Base-by-base conservation (phyloP, 2,113 vertebrate species). In the Recurvirostra avosetta region DNA sequence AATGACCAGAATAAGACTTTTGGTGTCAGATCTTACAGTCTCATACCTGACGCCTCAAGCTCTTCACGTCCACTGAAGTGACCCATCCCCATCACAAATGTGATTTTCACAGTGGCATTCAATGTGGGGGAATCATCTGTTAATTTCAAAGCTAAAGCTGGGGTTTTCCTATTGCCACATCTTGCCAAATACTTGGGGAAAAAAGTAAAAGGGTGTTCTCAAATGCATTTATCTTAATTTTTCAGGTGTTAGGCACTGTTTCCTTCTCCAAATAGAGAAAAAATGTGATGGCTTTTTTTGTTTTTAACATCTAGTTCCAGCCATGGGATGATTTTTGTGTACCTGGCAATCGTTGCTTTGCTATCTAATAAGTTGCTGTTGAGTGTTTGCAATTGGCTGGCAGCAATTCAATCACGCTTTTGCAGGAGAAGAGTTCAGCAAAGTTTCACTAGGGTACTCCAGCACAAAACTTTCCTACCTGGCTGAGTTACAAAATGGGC, bases 391-490 rank as follows among this genome's bases (percentile, higher is more conserved):
- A 74, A 68, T 45, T 41, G 61, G 86, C 76, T 94, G 88, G 58
- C 88, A 50, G 11, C 45, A 93, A 95, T 97, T 96, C 92, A 43
- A 7, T 72, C 67, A 80, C 11, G 50, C 9, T 83, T n/a, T 50
- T 84, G 7, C 38, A 68, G 58, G 50, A 59, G 75, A 84, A 66
- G 26, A 21, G 29, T 79, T 84, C 56, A 81, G 74, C 50, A 41
- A 91, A 82, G 19, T 75, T 96, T 92, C 93, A 70, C 61, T 49
- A 41, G n/a, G 87, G 63, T 73, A 45, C 41, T 93, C 92, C 79
- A 91, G 70, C 36, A 52, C 2, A 2, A 86, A 96, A 92, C 17
- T 84, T 93, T 91, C 58, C 90, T 90, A 72, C 68, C 47, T 93
- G 58, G 61, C 83, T 58, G 66, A 74, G 59, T 53, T n/a, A 27